Evolutionary conservation across 2,113 vertebrate species (phyloP).

Genomic region (Cepphus grylle): DNA sequence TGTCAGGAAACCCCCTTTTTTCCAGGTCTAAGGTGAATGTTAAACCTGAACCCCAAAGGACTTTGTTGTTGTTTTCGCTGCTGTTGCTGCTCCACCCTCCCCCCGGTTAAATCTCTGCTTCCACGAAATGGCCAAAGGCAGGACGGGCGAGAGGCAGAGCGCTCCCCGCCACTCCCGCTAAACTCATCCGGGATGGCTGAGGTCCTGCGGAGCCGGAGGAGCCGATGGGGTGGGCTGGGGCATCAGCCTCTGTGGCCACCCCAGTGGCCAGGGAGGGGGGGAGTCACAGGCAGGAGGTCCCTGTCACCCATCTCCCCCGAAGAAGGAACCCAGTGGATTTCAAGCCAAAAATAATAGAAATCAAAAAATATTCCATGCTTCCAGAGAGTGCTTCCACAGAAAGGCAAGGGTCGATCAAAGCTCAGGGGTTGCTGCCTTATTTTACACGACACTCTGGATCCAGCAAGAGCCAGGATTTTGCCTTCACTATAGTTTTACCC

Average conservation of each 20-base stretch:
- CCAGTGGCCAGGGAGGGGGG: background rate
- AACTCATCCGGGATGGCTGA: rapidly evolving
- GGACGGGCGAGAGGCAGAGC: background rate
- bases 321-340: background rate
- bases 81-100: background rate
- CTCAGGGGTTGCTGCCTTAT: background rate
- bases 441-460: rapidly evolving
- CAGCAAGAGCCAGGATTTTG: background rate
- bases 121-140: background rate
- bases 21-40: background rate
- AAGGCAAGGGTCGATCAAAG: background rate
- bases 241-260: background rate
- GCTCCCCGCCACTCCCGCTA: background rate
- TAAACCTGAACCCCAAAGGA: conserved; percentile 7
- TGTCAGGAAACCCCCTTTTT: conserved; percentile 51
- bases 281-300: background rate
- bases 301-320: background rate
- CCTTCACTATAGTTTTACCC: background rate
- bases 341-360: background rate
- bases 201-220: background rate
- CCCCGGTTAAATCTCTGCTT: background rate
- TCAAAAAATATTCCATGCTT: background rate
- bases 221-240: background rate
- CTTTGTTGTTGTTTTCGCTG: background rate
- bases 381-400: background rate